phyloP scores from a whole-genome alignment of 2,113 vertebrate species.

The Xyrauchen texanus region DNA sequence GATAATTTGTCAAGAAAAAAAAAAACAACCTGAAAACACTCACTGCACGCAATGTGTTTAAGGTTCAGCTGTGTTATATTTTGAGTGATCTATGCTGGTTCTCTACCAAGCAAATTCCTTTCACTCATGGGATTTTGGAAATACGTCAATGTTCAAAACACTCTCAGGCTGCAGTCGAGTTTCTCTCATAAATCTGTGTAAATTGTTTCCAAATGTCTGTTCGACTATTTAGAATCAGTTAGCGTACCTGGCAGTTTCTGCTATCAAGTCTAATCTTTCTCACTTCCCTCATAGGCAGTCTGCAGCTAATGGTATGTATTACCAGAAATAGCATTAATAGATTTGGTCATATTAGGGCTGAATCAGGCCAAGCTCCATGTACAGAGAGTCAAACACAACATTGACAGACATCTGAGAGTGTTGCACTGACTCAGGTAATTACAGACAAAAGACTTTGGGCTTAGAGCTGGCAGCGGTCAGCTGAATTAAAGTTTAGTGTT shows the following conservation, averaged over 20 bases:
- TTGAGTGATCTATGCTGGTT: slow-evolving; percentile 3
- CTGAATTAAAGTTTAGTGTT: neutral
- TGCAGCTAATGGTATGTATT: slow-evolving; percentile 56
- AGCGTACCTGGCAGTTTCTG: slow-evolving; percentile 69
- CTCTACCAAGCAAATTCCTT: slow-evolving; percentile 34
- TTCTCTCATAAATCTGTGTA: slow-evolving; percentile 54
- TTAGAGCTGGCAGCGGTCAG: neutral
- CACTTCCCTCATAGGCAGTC: slow-evolving; percentile 55
- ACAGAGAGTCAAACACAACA: slow-evolving; percentile 43
- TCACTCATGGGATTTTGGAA: slow-evolving; percentile 50
- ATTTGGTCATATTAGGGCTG: slow-evolving; percentile 66
- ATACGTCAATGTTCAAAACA: slow-evolving; percentile 41
- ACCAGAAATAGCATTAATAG: slow-evolving; percentile 68
- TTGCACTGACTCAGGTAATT: slow-evolving; percentile 44
- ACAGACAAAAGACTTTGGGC: slow-evolving; percentile 3
- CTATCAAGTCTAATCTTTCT: slow-evolving; percentile 70
- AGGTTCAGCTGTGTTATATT: slow-evolving; percentile 22
- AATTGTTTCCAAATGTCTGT: slow-evolving; percentile 70
- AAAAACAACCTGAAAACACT: slow-evolving; percentile 60
- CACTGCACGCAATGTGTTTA: slow-evolving; percentile 61
- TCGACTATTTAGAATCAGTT: slow-evolving; percentile 75
- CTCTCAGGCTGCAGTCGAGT: slow-evolving; percentile 55
- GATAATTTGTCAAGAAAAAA: slow-evolving; percentile 66
- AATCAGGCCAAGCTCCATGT: slow-evolving; percentile 49
- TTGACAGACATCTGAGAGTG: slow-evolving; percentile 43